Conservation (phyloP, 2,888 invertebrate genomes). For the Stenoptilia bipunctidactyla region DNA sequence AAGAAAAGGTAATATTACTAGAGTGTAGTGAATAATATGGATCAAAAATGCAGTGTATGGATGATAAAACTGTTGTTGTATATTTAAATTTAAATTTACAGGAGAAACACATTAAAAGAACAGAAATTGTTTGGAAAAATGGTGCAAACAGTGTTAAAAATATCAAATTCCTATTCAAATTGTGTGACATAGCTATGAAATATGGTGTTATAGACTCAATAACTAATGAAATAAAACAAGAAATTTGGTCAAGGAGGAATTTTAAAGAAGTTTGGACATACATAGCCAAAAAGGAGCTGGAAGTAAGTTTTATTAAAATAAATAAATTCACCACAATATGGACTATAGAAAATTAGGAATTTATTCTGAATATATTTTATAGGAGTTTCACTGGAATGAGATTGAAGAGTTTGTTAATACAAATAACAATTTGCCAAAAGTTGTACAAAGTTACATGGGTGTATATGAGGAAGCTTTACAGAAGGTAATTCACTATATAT, state of each 20-base stretch:
- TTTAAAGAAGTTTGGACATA: slow-evolving; percentile 51
- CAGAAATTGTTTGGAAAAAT: slow-evolving; percentile 73
- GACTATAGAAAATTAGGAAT: background rate
- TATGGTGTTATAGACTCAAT: slow-evolving; percentile 72
- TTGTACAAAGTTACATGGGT: slow-evolving; percentile 40
- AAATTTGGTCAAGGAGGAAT: slow-evolving; percentile 42
- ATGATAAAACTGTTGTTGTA: background rate
- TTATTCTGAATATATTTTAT: slow-evolving; percentile 12
- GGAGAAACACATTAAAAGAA: slow-evolving; percentile 65
- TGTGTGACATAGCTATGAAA: slow-evolving; percentile 70
- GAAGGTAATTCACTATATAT: too few relatives aligned
- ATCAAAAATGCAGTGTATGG: too few relatives aligned
- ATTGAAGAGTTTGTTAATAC: slow-evolving; percentile 41
- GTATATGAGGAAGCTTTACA: slow-evolving; percentile 51
- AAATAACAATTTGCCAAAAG: slow-evolving; percentile 29
- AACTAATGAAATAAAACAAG: slow-evolving; percentile 41
- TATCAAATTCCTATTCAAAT: slow-evolving; percentile 69
- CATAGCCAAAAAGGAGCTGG: slow-evolving; percentile 50
- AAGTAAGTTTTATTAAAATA: slow-evolving; percentile 26
- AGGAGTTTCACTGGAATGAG: slow-evolving; percentile 53
- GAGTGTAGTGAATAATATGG: too few relatives aligned
- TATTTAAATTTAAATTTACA: slow-evolving; percentile 20
- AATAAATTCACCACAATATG: background rate
- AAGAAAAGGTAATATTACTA: slow-evolving; percentile 55
- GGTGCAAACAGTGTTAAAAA: slow-evolving; percentile 69